Percentiles rank a stretch among this genome's conserved stretches.
These are phyloP conservation scores for Xanthorhoe designata DNA, from an alignment of 2,888 invertebrate species.

Conservation along the genomic window DNA sequence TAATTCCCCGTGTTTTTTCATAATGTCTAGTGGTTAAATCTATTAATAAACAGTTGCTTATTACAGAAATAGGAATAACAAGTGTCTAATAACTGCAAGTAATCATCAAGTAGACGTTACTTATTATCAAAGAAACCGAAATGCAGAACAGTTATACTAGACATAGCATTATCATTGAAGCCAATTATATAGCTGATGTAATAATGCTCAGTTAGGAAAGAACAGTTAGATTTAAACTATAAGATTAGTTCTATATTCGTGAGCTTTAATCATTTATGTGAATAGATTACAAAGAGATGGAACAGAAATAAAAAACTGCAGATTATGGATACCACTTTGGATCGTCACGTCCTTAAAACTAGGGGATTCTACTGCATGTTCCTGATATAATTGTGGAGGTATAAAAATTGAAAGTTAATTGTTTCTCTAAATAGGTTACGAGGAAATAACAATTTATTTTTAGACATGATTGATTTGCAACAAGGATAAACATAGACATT, in stretches of 20 bases:
- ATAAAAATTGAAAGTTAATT: too few species aligned
- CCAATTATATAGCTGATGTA: constrained; percentile 30
- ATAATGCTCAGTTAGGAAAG: constrained; percentile 29
- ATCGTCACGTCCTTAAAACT: too few species aligned
- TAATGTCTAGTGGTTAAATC: not conserved
- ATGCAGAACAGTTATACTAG: constrained; percentile 26
- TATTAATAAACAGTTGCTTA: constrained; percentile 12
- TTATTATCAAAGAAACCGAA: constrained; percentile 28
- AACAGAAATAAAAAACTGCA: not conserved
- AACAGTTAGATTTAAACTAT: constrained; percentile 38
- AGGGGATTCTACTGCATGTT: too few species aligned
- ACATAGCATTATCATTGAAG: constrained; percentile 18
- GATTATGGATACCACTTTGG: too few species aligned
- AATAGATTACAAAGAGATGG: too few species aligned
- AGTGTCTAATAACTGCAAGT: constrained; percentile 9
- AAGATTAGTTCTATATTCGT: constrained; percentile 30
- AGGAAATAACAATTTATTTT: not conserved
- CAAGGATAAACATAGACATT: not conserved
- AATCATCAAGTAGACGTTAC: constrained; percentile 16
- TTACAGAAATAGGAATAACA: constrained; percentile 5
- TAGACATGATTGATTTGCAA: not conserved
- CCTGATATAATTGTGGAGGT: too few species aligned
- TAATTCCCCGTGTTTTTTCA: too few species aligned
- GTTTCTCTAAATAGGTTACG: not conserved
- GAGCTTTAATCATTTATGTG: too few species aligned